Conservation (phyloP, 2,797 vertebrate genomes). For the Triplophysa yarkandensis region DNA sequence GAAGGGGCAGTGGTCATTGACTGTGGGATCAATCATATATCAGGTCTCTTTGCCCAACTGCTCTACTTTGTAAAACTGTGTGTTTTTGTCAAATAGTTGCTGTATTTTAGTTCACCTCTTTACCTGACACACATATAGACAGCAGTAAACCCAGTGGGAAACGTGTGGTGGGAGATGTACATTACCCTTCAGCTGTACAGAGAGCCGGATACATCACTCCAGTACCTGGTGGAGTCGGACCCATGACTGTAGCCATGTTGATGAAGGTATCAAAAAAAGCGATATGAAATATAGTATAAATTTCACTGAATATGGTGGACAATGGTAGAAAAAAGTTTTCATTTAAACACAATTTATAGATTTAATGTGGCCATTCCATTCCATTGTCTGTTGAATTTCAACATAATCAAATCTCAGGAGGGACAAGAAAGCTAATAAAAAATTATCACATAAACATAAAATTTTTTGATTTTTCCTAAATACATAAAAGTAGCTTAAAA, state of each 20-base stretch:
- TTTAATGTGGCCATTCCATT: too few relatives aligned
- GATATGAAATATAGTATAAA: too few relatives aligned
- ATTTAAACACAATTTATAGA: too few relatives aligned
- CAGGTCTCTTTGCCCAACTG: conserved; percentile 73
- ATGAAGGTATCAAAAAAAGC: conserved; percentile 80
- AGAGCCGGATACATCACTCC: conserved; percentile 89
- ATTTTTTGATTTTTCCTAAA: too few relatives aligned
- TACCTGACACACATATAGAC: conserved; percentile 70
- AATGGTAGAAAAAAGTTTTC: too few relatives aligned
- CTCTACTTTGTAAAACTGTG: not conserved
- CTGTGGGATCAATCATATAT: conserved; percentile 91
- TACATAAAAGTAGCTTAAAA: too few relatives aligned
- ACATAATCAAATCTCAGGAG: too few relatives aligned
- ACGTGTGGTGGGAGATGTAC: conserved; percentile 89
- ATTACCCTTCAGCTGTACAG: conserved; percentile 82
- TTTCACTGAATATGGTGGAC: too few relatives aligned
- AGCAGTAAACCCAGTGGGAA: conserved; percentile 80
- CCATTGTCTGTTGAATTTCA: too few relatives aligned
- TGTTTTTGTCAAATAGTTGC: not conserved
- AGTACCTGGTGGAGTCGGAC: conserved; percentile 93
- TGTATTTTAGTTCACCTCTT: not conserved
- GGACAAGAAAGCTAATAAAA: too few relatives aligned
- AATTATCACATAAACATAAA: too few relatives aligned
- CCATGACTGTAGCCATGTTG: conserved; percentile 96
- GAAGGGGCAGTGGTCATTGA: conserved; percentile 91